Conservation (phyloP, 2,797 vertebrate species). For the Oreortyx pictus region DNA sequence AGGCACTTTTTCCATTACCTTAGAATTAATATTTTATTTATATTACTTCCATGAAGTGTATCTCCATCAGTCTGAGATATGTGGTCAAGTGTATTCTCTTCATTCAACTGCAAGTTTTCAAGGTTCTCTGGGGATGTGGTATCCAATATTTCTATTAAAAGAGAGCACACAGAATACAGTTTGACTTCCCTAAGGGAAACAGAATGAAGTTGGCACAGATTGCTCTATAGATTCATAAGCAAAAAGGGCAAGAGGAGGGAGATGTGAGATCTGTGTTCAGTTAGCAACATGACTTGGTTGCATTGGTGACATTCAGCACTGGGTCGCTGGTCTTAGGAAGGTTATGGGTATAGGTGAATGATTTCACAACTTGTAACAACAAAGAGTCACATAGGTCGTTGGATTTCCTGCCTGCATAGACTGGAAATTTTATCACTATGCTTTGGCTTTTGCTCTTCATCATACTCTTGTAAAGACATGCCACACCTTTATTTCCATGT, state of each 20-base stretch:
- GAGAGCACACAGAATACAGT: neutral
- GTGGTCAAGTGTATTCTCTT: slow-evolving; percentile 57
- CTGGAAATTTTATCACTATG: neutral
- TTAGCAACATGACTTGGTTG: neutral
- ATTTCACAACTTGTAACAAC: neutral
- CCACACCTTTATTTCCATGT: neutral
- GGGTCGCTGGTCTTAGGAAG: neutral
- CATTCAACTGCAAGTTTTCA: slow-evolving; percentile 60
- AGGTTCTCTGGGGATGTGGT: slow-evolving; percentile 36
- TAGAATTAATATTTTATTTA: slow-evolving; percentile 72
- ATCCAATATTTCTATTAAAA: slow-evolving; percentile 68
- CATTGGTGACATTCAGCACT: accelerated
- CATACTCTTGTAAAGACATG: neutral
- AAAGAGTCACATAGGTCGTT: accelerated
- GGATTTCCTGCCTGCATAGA: neutral
- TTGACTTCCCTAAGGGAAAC: slow-evolving; percentile 29
- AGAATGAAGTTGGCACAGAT: neutral
- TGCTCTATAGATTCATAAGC: neutral
- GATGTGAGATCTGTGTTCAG: neutral
- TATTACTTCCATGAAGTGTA: slow-evolving; percentile 45
- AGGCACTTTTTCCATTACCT: slow-evolving; percentile 35
- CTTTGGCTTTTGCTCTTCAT: neutral
- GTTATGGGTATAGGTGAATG: neutral
- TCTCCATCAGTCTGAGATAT: slow-evolving; percentile 43
- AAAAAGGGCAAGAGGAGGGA: neutral